Conservation (phyloP, 2,888 invertebrate genomes). For the Platerodrilus igneus region DNA sequence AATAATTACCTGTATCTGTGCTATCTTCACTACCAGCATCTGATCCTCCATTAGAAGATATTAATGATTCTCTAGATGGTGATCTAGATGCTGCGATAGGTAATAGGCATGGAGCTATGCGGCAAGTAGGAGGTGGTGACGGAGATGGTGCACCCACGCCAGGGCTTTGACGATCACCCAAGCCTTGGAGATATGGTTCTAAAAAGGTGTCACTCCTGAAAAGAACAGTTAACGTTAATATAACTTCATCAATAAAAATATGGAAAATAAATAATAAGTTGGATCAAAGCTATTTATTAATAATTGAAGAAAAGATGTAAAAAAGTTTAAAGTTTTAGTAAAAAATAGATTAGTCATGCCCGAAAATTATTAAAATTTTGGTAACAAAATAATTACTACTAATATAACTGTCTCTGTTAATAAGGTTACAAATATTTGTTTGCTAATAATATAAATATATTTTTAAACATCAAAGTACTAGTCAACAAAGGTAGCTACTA, state of each 20-base stretch:
- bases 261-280: constrained; percentile 2
- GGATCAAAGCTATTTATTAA: constrained; percentile 5
- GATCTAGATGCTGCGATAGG: constrained; percentile 45
- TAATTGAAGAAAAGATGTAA: too few relatives aligned
- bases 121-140: constrained; percentile 44
- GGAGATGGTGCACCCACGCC: constrained; percentile 48
- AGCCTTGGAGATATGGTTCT: constrained; percentile 67
- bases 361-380: too few relatives aligned
- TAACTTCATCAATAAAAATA: too few relatives aligned
- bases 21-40: constrained; percentile 56
- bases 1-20: constrained; percentile 43
- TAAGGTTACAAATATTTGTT: too few relatives aligned
- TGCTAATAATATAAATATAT: too few relatives aligned
- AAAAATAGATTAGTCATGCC: too few relatives aligned
- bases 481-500: too few relatives aligned
- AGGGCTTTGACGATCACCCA: constrained; percentile 46
- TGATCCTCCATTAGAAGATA: constrained; percentile 58
- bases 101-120: constrained; percentile 33
- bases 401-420: too few relatives aligned
- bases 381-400: too few relatives aligned
- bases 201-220: constrained; percentile 69
- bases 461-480: too few relatives aligned
- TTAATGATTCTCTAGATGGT: constrained; percentile 56
- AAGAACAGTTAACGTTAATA: too few relatives aligned
- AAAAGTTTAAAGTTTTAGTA: too few relatives aligned